Base-by-base conservation (phyloP, 2,113 vertebrate species). In the Peromyscus californicus region DNA sequence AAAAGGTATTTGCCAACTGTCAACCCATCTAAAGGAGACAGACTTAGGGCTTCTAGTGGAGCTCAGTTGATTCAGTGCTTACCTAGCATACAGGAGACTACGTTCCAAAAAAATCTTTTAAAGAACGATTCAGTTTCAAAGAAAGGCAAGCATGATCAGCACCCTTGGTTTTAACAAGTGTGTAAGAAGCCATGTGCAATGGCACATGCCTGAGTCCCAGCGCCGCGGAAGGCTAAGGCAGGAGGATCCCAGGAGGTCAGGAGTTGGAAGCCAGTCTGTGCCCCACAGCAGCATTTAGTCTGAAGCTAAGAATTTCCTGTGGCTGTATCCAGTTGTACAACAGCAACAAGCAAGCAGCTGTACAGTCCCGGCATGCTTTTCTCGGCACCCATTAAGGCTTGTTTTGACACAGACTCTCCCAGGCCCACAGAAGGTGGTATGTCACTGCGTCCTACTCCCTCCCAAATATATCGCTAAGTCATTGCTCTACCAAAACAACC, bases 401-500 rank as follows among this genome's bases (percentile, higher is more conserved):
- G 92, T 59, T 90, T 90, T 0, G 0, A 80, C 45, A 61, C 29
- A 72, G 51, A 61, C 65, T n/a, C 85, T 80, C 31, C 2, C n/a
- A 88, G 80, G 93, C 83, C 82, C 88, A 70, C 31, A 92, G 94
- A 89, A 91, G 57, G 51, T 21, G 42, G 39, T 36, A 15, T 36
- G 79, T 69, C 59, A n/a, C 65, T 45, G 29, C 78, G 39, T 42
- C 33, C 57, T n/a, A 36, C 29, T 69, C 80, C 80, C 17, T 69
- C 42, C 51, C 42, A 69, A 22, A 67, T n/a, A 90, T 76, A 93
- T 70, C 95, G 70, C 94, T 75, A 96, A 96, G 63, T 97, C 89
- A 96, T 93, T 92, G 94, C 86, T 96, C 96, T 91, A 89, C 80
- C 89, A 90, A 96, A 97, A 97, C 89, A 97, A 91, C 51, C 84